Evolutionary conservation across 2,797 vertebrate genomes (phyloP).

Genomic region (Pogonophryne albipinna): DNA sequence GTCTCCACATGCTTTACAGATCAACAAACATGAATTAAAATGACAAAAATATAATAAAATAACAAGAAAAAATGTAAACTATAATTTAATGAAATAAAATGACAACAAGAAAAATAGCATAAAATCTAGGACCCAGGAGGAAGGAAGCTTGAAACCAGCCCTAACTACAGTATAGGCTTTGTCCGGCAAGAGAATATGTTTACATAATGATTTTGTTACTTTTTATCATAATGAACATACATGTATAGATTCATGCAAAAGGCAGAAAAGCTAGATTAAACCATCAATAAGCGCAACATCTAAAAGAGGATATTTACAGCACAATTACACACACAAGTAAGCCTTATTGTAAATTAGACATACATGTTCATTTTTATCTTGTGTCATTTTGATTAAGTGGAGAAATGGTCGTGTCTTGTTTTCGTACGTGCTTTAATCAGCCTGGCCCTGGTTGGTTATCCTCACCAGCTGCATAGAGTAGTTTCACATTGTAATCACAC

Average conservation of each 20-base stretch:
- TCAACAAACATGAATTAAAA: too few species aligned
- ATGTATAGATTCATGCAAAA: neutral
- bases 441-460: neutral
- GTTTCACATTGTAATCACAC: conserved; percentile 1
- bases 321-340: neutral
- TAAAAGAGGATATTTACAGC: too few species aligned
- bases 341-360: neutral
- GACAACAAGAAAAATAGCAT: too few species aligned
- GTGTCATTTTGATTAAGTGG: neutral
- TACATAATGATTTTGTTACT: neutral
- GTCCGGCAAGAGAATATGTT: neutral
- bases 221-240: too few species aligned
- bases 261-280: too few species aligned
- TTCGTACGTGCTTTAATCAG: neutral
- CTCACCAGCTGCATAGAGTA: neutral
- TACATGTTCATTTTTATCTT: neutral
- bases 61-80: too few species aligned
- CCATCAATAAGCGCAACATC: neutral
- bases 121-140: too few species aligned
- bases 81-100: too few species aligned
- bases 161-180: too few species aligned
- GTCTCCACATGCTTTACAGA: too few species aligned
- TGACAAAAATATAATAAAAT: too few species aligned
- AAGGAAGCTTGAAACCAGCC: too few species aligned
- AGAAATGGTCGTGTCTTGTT: neutral